phyloP scores from a whole-genome alignment of 1,140 invertebrate species.

The Araneus ventricosus region DNA sequence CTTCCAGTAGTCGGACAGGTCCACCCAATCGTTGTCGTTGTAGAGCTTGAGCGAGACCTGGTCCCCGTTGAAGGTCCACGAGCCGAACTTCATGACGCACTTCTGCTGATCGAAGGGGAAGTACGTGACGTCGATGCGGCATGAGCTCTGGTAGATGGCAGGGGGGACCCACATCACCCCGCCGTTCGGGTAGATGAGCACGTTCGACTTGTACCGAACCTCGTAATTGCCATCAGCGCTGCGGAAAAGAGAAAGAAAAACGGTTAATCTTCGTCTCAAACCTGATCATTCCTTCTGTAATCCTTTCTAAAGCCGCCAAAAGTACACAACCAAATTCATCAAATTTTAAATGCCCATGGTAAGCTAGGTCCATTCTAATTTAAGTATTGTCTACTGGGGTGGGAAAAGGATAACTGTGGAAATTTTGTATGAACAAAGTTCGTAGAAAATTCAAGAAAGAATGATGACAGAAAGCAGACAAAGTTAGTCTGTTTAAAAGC shows the following conservation, averaged over 20 bases:
- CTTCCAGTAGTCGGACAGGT: conserved; percentile 96
- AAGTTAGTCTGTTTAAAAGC: no score
- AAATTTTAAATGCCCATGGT: no score
- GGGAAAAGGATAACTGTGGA: no score
- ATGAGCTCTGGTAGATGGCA: conserved; percentile 99
- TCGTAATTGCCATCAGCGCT: conserved; percentile 99
- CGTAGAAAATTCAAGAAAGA: no score
- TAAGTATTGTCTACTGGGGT: no score
- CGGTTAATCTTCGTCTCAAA: background rate
- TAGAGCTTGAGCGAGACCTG: conserved; percentile 98
- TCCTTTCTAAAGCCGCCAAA: no score
- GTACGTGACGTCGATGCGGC: conserved; percentile 96
- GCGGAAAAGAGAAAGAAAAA: conserved; percentile 27
- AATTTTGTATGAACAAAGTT: no score
- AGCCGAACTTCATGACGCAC: conserved; percentile 97
- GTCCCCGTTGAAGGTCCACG: conserved; percentile 97
- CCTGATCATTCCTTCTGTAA: no score
- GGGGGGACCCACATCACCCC: conserved; percentile 83
- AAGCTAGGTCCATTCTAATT: no score
- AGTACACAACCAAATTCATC: no score
- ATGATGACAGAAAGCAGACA: no score
- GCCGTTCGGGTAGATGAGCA: conserved; percentile 92
- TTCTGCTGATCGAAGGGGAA: conserved; percentile 99
- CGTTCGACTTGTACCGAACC: conserved; percentile 98
- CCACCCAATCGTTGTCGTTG: conserved; percentile 86